phyloP scores from a whole-genome alignment of 2,888 invertebrate species.

The Penaeus monodon region DNA sequence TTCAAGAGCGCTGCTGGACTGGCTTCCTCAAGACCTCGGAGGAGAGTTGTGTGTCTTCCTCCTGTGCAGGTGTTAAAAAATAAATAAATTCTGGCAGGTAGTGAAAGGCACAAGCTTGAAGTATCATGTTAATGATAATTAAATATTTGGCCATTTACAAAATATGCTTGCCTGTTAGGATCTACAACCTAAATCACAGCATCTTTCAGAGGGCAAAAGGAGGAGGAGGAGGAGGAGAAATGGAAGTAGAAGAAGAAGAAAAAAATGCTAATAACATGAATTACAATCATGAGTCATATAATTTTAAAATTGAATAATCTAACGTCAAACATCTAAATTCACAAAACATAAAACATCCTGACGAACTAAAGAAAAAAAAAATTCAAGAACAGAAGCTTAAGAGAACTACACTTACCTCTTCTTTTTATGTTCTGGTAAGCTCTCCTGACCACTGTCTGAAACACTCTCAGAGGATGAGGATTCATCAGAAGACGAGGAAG shows the following conservation, averaged over 20 bases:
- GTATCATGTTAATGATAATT: neutral
- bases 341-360: neutral
- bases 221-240: too few relatives aligned
- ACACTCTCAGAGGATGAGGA: slow-evolving; percentile 68
- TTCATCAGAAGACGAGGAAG: slow-evolving; percentile 75
- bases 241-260: too few relatives aligned
- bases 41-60: slow-evolving; percentile 53
- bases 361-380: neutral
- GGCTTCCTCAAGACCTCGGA: slow-evolving; percentile 27
- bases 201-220: too few relatives aligned
- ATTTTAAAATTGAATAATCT: neutral
- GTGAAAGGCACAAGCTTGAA: neutral
- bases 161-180: too few relatives aligned
- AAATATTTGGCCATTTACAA: too few relatives aligned
- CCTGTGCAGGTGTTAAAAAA: slow-evolving; percentile 21
- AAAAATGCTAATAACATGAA: too few relatives aligned
- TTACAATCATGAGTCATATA: too few relatives aligned
- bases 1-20: too few relatives aligned
- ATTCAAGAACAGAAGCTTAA: neutral
- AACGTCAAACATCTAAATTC: neutral
- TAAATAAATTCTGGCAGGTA: neutral
- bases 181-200: too few relatives aligned
- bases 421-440: slow-evolving; percentile 84
- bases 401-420: slow-evolving; percentile 67
- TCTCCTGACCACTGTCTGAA: slow-evolving; percentile 85